Evolutionary conservation across 2,888 invertebrate species (phyloP).

Genomic region (Pterobdella sp.): DNA sequence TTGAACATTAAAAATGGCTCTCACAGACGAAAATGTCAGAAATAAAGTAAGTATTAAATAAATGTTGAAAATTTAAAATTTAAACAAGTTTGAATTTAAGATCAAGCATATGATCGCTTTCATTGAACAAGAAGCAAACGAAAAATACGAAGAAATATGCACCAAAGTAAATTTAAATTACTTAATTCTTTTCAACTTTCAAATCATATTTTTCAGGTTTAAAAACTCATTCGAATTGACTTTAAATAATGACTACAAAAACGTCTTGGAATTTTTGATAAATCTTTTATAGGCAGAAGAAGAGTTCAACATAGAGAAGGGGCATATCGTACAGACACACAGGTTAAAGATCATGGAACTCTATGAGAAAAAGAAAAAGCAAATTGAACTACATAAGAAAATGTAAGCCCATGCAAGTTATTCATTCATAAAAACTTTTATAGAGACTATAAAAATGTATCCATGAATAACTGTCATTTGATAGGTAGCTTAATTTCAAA

Average conservation of each 20-base stretch:
- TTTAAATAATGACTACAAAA: not conserved
- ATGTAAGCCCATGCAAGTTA: conserved; percentile 73
- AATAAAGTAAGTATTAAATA: conserved; percentile 20
- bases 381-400: conserved; percentile 96
- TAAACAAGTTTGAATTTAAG: not conserved
- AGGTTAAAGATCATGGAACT: conserved; percentile 98
- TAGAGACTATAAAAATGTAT: too few relatives aligned
- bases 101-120: conserved; percentile 29
- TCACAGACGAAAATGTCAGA: conserved; percentile 24
- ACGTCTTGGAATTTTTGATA: not conserved
- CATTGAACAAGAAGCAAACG: conserved; percentile 28
- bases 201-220: conserved; percentile 10
- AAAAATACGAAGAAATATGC: conserved; percentile 24
- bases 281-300: conserved; percentile 74
- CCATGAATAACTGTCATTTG: too few relatives aligned
- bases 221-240: not conserved
- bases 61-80: not conserved
- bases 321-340: conserved; percentile 93
- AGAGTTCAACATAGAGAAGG: conserved; percentile 99
- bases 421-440: too few relatives aligned
- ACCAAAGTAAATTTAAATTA: conserved; percentile 8
- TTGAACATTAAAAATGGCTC: conserved; percentile 16
- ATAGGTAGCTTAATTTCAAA: too few relatives aligned
- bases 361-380: conserved; percentile 97
- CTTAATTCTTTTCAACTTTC: not conserved